Conservation (phyloP, 2,888 invertebrate species). For the Mactromeris polynyma region DNA sequence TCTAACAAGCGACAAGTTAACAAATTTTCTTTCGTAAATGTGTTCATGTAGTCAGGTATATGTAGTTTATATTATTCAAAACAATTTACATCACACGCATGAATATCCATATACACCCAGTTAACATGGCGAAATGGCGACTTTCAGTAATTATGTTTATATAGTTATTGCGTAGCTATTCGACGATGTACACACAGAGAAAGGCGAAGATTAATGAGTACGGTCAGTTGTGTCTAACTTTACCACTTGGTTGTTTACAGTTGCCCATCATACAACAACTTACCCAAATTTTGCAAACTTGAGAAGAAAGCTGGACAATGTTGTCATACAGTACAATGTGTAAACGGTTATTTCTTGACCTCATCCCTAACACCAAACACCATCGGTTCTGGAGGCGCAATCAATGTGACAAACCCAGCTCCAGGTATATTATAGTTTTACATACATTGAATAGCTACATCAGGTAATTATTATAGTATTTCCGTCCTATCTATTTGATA, state of each 20-base stretch:
- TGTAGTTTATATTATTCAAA: too few species aligned
- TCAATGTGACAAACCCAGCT: conserved; percentile 69
- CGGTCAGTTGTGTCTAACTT: too few species aligned
- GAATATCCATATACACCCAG: too few species aligned
- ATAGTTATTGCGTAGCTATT: too few species aligned
- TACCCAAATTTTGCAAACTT: conserved; percentile 74
- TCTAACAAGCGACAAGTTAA: too few species aligned
- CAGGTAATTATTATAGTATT: too few species aligned
- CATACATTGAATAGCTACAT: not conserved
- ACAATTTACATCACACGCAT: too few species aligned
- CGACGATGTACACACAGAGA: not conserved
- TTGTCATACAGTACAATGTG: conserved; percentile 74
- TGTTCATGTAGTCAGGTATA: too few species aligned
- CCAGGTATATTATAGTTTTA: conserved; percentile 44
- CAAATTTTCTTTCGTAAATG: too few species aligned
- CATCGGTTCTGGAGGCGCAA: conserved; percentile 77
- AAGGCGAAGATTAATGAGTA: too few species aligned
- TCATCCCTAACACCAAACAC: conserved; percentile 74
- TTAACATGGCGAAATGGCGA: too few species aligned
- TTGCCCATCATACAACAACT: conserved; percentile 80
- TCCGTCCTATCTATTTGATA: not conserved
- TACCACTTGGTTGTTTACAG: conserved; percentile 64
- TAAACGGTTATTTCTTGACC: conserved; percentile 75
- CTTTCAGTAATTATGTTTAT: too few species aligned
- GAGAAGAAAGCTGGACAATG: conserved; percentile 70